A percentile compares a stretch with the other conserved stretches of the same genome.
Conservation (phyloP, 1,140 invertebrate genomes). For the Odontomachus brunneus region DNA sequence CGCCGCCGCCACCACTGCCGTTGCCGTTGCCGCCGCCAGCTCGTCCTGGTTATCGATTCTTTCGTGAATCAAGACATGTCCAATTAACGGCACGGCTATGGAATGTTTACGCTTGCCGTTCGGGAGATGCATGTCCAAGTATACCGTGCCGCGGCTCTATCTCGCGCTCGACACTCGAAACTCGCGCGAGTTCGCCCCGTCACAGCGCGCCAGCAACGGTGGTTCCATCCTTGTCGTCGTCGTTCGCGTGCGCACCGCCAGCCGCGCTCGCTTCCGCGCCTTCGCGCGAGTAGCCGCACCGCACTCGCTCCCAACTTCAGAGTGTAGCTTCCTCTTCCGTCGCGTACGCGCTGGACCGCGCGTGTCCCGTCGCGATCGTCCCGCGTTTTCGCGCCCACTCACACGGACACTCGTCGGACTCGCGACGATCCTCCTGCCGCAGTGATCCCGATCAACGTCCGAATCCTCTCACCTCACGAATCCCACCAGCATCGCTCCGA, state of each 20-base stretch:
- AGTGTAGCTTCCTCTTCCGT: background rate
- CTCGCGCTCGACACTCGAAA: conserved; percentile 13
- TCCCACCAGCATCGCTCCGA: conserved; percentile 58
- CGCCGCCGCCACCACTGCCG: background rate
- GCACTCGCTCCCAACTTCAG: conserved; percentile 10
- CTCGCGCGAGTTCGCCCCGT: conserved; percentile 22
- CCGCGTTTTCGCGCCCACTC: conserved; percentile 1
- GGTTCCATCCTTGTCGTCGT: conserved; percentile 42
- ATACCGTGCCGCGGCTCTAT: conserved; percentile 33
- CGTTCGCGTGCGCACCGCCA: background rate
- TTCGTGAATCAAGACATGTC: conserved; percentile 72
- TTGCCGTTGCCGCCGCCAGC: conserved; percentile 17
- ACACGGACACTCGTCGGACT: too few relatives aligned
- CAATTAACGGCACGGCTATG: conserved; percentile 63
- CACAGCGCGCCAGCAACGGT: conserved; percentile 26
- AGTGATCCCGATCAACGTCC: conserved; percentile 34
- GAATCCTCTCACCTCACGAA: conserved; percentile 63
- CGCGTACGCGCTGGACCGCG: background rate
- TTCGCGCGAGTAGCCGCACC: conserved; percentile 1
- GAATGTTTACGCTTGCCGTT: conserved; percentile 67
- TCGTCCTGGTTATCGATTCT: conserved; percentile 75
- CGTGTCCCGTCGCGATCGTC: background rate
- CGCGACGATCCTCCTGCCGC: too few relatives aligned
- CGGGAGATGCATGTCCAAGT: conserved; percentile 65
- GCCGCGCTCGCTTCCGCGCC: background rate